Evolutionary conservation across 2,113 vertebrate genomes (phyloP).

Genomic region (Sceloporus undulatus): DNA sequence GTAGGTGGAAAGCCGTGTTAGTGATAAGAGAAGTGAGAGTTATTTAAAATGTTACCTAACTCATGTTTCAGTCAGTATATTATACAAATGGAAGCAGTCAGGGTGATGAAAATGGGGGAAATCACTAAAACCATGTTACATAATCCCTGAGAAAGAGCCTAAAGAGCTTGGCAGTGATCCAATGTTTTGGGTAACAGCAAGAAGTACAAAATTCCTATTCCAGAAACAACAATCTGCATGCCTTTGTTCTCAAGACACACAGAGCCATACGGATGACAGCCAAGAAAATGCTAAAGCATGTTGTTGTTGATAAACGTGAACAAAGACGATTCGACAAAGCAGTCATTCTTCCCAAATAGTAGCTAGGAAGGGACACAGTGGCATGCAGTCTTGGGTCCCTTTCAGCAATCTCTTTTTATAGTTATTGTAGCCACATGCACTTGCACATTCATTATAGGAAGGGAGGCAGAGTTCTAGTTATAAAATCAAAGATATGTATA

Average conservation of each 20-base stretch:
- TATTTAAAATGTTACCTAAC: neutral
- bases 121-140: slow-evolving; percentile 7
- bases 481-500: neutral
- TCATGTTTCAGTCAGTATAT: slow-evolving; percentile 3
- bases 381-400: neutral
- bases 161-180: slow-evolving; percentile 21
- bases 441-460: neutral
- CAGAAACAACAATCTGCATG: slow-evolving; percentile 51
- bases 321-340: slow-evolving; percentile 54
- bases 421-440: neutral
- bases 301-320: slow-evolving; percentile 37
- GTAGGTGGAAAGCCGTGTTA: neutral
- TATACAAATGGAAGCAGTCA: slow-evolving; percentile 9
- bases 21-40: neutral
- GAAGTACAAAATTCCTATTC: slow-evolving; percentile 63
- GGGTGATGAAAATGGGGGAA: neutral
- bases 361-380: neutral
- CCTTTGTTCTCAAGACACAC: slow-evolving; percentile 58
- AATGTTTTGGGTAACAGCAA: slow-evolving; percentile 40
- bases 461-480: neutral
- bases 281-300: slow-evolving; percentile 39
- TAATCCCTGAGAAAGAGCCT: neutral
- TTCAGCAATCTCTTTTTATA: neutral
- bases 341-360: slow-evolving; percentile 9
- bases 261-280: slow-evolving; percentile 18